phyloP scores from a whole-genome alignment of 2,113 vertebrate species.

The Cygnus buccinator region DNA sequence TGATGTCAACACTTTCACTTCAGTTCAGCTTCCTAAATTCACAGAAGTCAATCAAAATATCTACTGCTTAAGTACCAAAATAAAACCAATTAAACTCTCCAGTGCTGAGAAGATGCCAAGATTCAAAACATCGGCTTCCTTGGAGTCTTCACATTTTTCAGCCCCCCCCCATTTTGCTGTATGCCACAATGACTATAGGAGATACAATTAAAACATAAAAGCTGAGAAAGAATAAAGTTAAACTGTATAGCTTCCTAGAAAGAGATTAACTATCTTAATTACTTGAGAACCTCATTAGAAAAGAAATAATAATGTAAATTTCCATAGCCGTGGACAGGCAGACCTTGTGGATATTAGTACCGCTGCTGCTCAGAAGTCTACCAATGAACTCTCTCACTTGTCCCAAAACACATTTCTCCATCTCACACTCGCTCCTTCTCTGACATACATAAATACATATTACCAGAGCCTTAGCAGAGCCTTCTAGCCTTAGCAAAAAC shows the following conservation, averaged over 20 bases:
- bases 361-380: not conserved
- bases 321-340: slow-evolving; percentile 7
- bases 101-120: not conserved
- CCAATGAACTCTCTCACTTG: not conserved
- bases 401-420: not conserved
- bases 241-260: slow-evolving; percentile 38
- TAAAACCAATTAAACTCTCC: not conserved
- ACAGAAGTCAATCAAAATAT: not conserved
- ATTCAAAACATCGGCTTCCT: not conserved
- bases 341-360: not conserved
- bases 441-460: not conserved
- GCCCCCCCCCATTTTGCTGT: not conserved
- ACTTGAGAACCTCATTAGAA: not conserved
- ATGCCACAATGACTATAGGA: not conserved
- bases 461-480: not conserved
- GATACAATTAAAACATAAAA: slow-evolving; percentile 33
- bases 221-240: slow-evolving; percentile 9
- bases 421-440: not conserved
- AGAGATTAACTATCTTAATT: slow-evolving; percentile 51
- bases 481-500: not conserved
- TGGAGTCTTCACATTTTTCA: not conserved
- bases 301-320: slow-evolving; percentile 6
- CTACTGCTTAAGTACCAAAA: not conserved
- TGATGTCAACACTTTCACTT: not conserved
- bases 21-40: not conserved